Evolutionary conservation across 1,140 invertebrate species (phyloP), one percentile per base, ranked within the genome.

Genomic region (Tribolium madens): DNA sequence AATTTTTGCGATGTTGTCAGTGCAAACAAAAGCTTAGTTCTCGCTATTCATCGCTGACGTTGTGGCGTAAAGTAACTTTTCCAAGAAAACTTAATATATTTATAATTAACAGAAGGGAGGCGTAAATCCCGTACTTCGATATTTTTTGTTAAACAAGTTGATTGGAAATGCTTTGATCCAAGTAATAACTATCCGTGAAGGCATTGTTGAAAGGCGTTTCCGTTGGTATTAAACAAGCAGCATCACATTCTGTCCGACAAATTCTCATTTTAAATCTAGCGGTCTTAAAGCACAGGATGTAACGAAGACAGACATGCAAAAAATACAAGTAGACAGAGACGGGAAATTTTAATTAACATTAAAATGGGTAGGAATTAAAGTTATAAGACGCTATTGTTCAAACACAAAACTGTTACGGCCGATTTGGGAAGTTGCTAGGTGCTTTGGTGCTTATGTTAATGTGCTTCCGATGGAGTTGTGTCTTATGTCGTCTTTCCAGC

Each of bases 341-440:
- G 9, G 75, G 71, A 72, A 76, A 70, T 73, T 75, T 75, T 64
- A 75, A 75, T 75, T 75, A 75, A 75, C 74, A 75, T 75, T 57
- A 50, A 68, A 75, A 75, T 68, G 74, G 60, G 74, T 46, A 48
- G 52, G 74, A 75, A 75, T 75, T 75, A 75, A 75, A 75, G 52
- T 75, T 64, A 75, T 68, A 68, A 75, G 74, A 60, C 74, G 33
- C 33, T 26, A 75, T 60, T 75, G 52, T 72, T 72, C 42, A 72
- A 72, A 72, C 70, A 72, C 70, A 72, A 72, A 72, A 72, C 70
- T 72, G 70, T 72, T 72, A 71, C 47, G 47, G 69, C 42, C 69
- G 69, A 71, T 72, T 50, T 33, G 48, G 70, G 70, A 50, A 50
- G 48, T 52, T 72, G 46, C 48, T 71, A 71, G 68, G 48, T 48